Percentiles rank a stretch among this genome's conserved stretches.
Conservation (phyloP, 2,113 vertebrate genomes). For the Cavia aperea region DNA sequence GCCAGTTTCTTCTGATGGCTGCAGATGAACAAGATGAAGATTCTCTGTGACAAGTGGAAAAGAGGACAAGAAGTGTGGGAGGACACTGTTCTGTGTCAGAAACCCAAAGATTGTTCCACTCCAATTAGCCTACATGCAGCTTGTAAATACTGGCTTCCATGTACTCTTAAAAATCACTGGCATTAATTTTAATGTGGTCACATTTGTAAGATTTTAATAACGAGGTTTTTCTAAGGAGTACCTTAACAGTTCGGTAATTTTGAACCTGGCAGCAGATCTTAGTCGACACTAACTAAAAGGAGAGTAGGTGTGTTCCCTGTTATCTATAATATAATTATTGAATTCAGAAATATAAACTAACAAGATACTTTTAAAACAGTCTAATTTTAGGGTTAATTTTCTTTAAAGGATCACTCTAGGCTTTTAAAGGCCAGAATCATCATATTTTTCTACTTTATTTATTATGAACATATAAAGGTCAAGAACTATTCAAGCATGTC, state of each 20-base stretch:
- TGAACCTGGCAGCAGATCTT: not conserved
- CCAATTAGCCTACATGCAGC: slow-evolving; percentile 52
- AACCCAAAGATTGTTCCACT: slow-evolving; percentile 42
- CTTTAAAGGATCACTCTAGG: not conserved
- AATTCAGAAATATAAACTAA: not conserved
- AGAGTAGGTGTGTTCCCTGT: not conserved
- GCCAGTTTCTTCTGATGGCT: slow-evolving; percentile 68
- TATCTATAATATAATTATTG: not conserved
- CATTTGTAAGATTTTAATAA: not conserved
- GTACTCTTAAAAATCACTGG: slow-evolving; percentile 44
- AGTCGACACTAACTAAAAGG: not conserved
- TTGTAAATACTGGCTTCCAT: slow-evolving; percentile 45
- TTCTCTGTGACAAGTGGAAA: slow-evolving; percentile 70
- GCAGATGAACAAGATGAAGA: slow-evolving; percentile 68
- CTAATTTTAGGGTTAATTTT: not conserved
- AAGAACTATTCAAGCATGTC: not conserved
- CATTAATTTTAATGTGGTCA: slow-evolving; percentile 46
- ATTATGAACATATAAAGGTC: not conserved
- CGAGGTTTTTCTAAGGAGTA: slow-evolving; percentile 7
- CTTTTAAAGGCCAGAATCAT: not conserved
- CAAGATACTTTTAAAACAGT: not conserved
- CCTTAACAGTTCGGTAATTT: not conserved
- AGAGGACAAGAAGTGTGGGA: slow-evolving; percentile 37
- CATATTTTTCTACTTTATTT: not conserved
- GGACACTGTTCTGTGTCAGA: slow-evolving; percentile 50